Evolutionary conservation across 1,140 invertebrate species (phyloP).

Genomic region (Harpegnathos saltator): DNA sequence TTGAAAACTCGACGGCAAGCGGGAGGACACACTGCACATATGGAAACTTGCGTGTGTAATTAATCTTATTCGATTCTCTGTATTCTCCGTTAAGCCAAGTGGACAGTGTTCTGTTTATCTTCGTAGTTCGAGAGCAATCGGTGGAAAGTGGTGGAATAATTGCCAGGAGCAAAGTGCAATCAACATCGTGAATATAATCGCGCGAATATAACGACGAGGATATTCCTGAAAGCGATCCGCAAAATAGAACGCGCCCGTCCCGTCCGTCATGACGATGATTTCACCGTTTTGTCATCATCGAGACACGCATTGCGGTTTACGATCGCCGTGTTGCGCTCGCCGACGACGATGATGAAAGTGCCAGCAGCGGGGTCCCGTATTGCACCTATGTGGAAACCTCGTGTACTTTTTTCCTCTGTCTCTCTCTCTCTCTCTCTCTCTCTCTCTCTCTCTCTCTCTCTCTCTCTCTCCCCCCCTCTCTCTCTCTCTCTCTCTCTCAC

Average conservation of each 20-base stretch:
- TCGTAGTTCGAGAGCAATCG: no score
- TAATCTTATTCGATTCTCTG: no score
- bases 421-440: not conserved
- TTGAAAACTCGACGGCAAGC: not conserved
- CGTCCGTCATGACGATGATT: not conserved
- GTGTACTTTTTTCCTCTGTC: not conserved
- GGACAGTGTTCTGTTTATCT: no score
- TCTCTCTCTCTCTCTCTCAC: not conserved
- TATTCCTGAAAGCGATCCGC: not conserved
- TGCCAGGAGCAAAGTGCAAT: no score
- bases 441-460: not conserved
- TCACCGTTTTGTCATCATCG: conserved; percentile 18
- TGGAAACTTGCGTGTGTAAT: no score
- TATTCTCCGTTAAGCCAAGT: no score
- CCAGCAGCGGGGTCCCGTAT: not conserved
- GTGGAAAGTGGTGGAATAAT: no score
- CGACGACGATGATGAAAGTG: conserved; percentile 35
- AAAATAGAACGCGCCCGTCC: not conserved
- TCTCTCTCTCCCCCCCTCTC: not conserved
- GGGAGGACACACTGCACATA: no score
- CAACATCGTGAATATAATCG: no score
- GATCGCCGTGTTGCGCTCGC: not conserved
- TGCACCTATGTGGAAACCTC: not conserved
- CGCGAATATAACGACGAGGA: not conserved
- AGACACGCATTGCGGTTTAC: conserved; percentile 9